phyloP scores from a whole-genome alignment of 1,140 invertebrate genomes.

The Nylanderia fulva region DNA sequence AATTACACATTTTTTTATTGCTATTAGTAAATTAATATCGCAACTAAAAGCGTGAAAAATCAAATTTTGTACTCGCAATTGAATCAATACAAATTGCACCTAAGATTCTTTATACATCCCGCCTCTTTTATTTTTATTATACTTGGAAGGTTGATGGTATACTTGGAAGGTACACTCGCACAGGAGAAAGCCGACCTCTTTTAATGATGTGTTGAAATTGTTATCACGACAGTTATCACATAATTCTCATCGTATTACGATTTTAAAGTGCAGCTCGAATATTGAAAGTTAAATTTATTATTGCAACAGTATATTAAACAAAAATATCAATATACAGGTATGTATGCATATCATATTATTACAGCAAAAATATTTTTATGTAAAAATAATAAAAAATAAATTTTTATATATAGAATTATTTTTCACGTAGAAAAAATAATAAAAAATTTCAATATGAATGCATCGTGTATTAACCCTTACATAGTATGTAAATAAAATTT shows the following conservation, averaged over 20 bases:
- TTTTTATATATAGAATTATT: neutral
- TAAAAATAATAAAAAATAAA: neutral
- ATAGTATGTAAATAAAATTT: neutral
- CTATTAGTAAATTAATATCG: neutral
- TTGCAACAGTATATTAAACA: neutral
- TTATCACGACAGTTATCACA: constrained; percentile 45
- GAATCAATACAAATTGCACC: neutral
- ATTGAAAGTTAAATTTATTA: constrained; percentile 1
- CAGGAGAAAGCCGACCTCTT: constrained; percentile 1
- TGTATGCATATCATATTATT: neutral
- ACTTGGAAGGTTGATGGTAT: neutral
- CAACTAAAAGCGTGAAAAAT: constrained; percentile 7
- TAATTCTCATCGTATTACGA: constrained; percentile 29
- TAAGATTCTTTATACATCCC: neutral
- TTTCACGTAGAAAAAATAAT: neutral
- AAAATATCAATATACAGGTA: neutral
- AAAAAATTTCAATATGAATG: neutral
- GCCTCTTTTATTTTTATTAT: constrained; percentile 24
- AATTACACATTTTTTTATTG: constrained; percentile 3
- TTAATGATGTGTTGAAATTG: constrained; percentile 22
- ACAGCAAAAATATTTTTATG: neutral
- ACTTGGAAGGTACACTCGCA: neutral
- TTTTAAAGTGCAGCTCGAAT: constrained; percentile 5
- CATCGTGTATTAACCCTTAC: neutral
- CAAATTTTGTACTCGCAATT: neutral